phyloP scores from a whole-genome alignment of 2,888 invertebrate genomes.

The Fabriciana adippe region DNA sequence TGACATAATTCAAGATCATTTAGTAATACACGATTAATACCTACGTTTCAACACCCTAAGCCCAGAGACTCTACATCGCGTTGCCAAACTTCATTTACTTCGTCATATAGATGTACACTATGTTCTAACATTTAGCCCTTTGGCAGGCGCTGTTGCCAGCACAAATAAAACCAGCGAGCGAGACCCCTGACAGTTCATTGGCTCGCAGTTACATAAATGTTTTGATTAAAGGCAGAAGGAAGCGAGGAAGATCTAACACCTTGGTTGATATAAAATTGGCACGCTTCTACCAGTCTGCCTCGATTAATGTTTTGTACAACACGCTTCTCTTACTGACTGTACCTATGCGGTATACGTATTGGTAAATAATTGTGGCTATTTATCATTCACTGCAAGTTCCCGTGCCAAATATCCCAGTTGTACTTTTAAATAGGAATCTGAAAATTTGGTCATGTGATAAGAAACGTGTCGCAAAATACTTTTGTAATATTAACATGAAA shows the following conservation, averaged over 20 bases:
- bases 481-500: not conserved
- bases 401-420: slow-evolving; percentile 55
- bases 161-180: slow-evolving; percentile 48
- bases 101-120: slow-evolving; percentile 38
- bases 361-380: slow-evolving; percentile 57
- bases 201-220: slow-evolving; percentile 46
- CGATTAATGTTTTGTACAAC: slow-evolving; percentile 67
- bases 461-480: slow-evolving; percentile 25
- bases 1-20: slow-evolving; percentile 44
- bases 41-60: slow-evolving; percentile 36
- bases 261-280: slow-evolving; percentile 55
- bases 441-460: slow-evolving; percentile 43
- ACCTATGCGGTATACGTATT: slow-evolving; percentile 49
- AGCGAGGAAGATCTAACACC: slow-evolving; percentile 51
- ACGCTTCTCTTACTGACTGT: slow-evolving; percentile 57
- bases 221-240: slow-evolving; percentile 45
- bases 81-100: slow-evolving; percentile 57
- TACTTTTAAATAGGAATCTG: slow-evolving; percentile 47
- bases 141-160: slow-evolving; percentile 62
- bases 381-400: slow-evolving; percentile 50
- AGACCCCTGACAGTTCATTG: slow-evolving; percentile 59
- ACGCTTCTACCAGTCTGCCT: slow-evolving; percentile 54
- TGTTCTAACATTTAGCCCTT: slow-evolving; percentile 51
- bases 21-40: slow-evolving; percentile 35
- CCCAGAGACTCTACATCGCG: slow-evolving; percentile 42